Conservation (phyloP, 2,797 vertebrate species). For the Gobio occitaniae region DNA sequence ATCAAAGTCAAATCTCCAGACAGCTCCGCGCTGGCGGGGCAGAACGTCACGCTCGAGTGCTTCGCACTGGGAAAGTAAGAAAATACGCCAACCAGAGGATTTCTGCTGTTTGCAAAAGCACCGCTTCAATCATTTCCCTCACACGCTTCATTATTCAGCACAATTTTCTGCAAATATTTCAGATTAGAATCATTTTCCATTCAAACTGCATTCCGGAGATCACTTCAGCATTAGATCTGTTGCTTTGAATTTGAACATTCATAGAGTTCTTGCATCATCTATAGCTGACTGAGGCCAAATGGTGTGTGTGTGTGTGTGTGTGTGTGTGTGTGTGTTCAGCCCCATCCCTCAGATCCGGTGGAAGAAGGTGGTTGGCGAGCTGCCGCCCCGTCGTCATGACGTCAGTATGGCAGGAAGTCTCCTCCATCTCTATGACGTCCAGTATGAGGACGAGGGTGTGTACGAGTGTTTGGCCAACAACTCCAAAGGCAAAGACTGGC, state of each 20-base stretch:
- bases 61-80: constrained; percentile 98
- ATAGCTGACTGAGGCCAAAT: not conserved
- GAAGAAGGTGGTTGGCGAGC: constrained; percentile 85
- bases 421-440: constrained; percentile 90
- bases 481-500: constrained; percentile 89
- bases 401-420: constrained; percentile 87
- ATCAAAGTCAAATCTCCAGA: constrained; percentile 92
- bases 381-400: constrained; percentile 83
- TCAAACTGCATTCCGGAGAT: constrained; percentile 11
- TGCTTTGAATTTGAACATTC: too few species aligned
- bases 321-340: constrained; percentile 70
- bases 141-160: not conserved
- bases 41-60: constrained; percentile 94
- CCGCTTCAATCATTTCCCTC: constrained; percentile 13
- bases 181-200: not conserved
- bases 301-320: not conserved
- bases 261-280: not conserved
- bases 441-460: constrained; percentile 88
- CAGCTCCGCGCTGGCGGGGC: constrained; percentile 85
- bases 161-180: constrained; percentile 3
- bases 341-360: constrained; percentile 94
- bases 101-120: constrained; percentile 18
- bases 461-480: constrained; percentile 94
- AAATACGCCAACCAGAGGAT: not conserved
- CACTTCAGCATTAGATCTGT: not conserved